Evolutionary conservation across 2,888 invertebrate species (phyloP), one percentile per base, ranked within the genome.

Genomic region (Cyclophora albipunctata): DNA sequence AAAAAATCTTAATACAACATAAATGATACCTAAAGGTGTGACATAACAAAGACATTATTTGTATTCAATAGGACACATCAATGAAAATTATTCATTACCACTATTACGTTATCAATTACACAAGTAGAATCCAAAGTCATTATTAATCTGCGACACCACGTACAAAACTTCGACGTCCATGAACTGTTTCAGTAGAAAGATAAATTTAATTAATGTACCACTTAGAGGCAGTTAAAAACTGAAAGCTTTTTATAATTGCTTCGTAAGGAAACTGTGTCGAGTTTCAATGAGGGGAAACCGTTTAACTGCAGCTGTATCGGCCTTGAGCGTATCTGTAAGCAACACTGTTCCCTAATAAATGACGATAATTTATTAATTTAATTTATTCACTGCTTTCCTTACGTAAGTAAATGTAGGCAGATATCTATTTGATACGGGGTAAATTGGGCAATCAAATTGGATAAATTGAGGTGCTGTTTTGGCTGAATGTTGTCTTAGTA

Each of bases 201-300:
- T 68, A 75, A 76, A 74, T 75, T 71, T 60, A 73, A 75, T 78
- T 74, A 75, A 70, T 69, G 60, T 66, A 60, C 59, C 60, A 63
- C 62, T 61, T 56, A 66, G 53, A 52, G 52, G 53, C 56, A 58
- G 57, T 61, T 59, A 57, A 59, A 57, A 57, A 54, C 50, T 55
- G 48, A 51, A 50, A 59, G 56, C 55, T 57, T 58, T 58, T 58
- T 56, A 54, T 59, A 58, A 61, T 55, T 53, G 55, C 54, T 44
- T 40, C n/a, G 46, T 46, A 51, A 58, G 49, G 49, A 54, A 52
- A 48, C 53, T 52, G 55, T 52, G 51, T 54, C 49, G 46, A 52
- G 45, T 51, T 34, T 45, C 34, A 47, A 57, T 52, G 43, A 49
- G 49, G 50, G 51, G 53, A 49, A 48, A 52, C 49, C 41, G 34